Base-by-base conservation (phyloP, 23 tunicate species). In the Halocynthia aurantium region DNA sequence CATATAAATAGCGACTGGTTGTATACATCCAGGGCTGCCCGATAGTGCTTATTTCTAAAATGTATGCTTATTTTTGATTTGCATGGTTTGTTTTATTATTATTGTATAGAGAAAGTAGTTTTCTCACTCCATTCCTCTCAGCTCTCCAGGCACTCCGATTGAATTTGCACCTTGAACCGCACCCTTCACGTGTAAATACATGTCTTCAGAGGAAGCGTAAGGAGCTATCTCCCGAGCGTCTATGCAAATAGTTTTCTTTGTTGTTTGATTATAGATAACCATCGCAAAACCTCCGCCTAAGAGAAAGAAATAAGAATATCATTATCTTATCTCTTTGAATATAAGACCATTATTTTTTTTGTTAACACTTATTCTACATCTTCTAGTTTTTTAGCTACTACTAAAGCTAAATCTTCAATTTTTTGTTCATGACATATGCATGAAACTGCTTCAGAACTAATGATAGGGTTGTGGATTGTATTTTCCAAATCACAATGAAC, bases 221-320 rank as follows among this genome's bases (percentile, higher is more conserved):
- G 89, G 96, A 56, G 89, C 89, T 0, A 49, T 67, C 81, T 89
- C 96, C 10, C 89, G 52, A 8, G 96, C 86, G 55, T 80, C 86
- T 22, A 89, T 81, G 56, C 70, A 55, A 8, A 89, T 89, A 5
- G 77, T 68, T 61, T 40, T 15, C 40, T 84, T 76, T 8, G 74
- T 81, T 22, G 86, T 73, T 62, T 77, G 62, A 70, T 89, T 89
- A 55, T 71, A 89, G 51, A 81, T 81, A 0, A 76, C 72, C 89
- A 89, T 84, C n/a, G 70, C 62, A 76, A 82, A 82, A 7, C 96
- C 96, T 6, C 96, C 96, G 70, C 96, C 96, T 89, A 0, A 61
- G 56, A 6, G 56, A 44, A 61, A 12, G 17, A 1, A 58, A 58
- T 58, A 58, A n/a, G n/a, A n/a, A n/a, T n/a, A n/a, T n/a, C n/a